Percentiles rank a stretch among this genome's conserved stretches.
phyloP scores from a whole-genome alignment of 2,797 vertebrate genomes.

The Australoheros facetus region DNA sequence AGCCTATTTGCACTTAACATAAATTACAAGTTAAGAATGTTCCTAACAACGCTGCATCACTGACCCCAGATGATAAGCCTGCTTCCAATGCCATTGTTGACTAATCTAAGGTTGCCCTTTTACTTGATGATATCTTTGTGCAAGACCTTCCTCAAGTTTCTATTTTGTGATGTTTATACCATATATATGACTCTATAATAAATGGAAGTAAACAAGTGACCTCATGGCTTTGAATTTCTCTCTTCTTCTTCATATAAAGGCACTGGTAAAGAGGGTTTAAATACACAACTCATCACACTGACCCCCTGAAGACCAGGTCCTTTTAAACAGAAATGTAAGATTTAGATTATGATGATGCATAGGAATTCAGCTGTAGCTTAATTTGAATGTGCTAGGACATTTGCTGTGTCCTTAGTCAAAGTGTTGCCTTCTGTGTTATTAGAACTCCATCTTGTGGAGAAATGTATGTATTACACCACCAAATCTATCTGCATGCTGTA shows the following conservation, averaged over 20 bases:
- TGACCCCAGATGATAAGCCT: slow-evolving; percentile 64
- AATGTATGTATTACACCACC: neutral
- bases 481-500: no score
- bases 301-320: neutral
- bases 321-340: no score
- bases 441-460: slow-evolving; percentile 66
- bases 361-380: no score
- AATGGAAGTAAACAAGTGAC: slow-evolving; percentile 74
- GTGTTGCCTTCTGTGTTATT: slow-evolving; percentile 10
- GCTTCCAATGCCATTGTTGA: slow-evolving; percentile 63
- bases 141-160: slow-evolving; percentile 75
- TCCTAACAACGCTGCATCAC: slow-evolving; percentile 67
- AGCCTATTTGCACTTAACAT: slow-evolving; percentile 72
- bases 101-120: slow-evolving; percentile 78
- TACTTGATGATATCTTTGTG: slow-evolving; percentile 75
- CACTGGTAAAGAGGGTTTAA: neutral
- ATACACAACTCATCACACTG: neutral
- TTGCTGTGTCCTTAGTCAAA: neutral
- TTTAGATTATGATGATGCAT: no score
- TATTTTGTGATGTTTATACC: slow-evolving; percentile 85
- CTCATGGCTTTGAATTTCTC: slow-evolving; percentile 40
- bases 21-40: slow-evolving; percentile 63
- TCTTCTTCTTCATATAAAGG: neutral
- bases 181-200: slow-evolving; percentile 79
- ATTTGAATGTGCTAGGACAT: neutral